Conservation (phyloP, 2,888 invertebrate species). For the Harpalus rubripes region DNA sequence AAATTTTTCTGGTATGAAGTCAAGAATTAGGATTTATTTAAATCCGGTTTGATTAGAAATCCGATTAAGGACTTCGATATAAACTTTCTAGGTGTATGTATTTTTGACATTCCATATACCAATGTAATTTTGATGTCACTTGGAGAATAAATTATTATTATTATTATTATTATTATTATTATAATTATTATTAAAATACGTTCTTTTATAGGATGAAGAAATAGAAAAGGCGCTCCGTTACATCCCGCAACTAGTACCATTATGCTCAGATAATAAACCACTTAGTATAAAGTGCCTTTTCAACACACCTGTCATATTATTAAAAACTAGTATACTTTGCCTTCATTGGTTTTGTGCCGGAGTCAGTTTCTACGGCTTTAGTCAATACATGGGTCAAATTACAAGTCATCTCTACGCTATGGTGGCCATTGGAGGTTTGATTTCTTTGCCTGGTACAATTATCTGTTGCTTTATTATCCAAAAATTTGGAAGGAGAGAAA, state of each 20-base stretch:
- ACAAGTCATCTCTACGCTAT: slow-evolving; percentile 80
- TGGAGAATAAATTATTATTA: no score
- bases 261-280: neutral
- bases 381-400: slow-evolving; percentile 81
- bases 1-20: no score
- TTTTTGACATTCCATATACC: no score
- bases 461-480: slow-evolving; percentile 79
- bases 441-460: slow-evolving; percentile 80
- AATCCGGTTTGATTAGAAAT: no score
- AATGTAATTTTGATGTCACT: no score
- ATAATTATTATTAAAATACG: no score
- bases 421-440: slow-evolving; percentile 79
- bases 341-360: slow-evolving; percentile 82
- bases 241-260: slow-evolving; percentile 31
- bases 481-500: slow-evolving; percentile 78
- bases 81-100: no score
- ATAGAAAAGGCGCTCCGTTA: slow-evolving; percentile 68
- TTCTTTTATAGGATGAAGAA: neutral
- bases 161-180: no score
- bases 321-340: slow-evolving; percentile 78
- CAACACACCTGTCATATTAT: slow-evolving; percentile 73
- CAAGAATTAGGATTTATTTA: no score
- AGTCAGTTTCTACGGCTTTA: slow-evolving; percentile 81
- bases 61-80: no score
- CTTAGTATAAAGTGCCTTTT: slow-evolving; percentile 76